Evolutionary conservation across 2,113 vertebrate species (phyloP).

Genomic region (Mungos mungo): DNA sequence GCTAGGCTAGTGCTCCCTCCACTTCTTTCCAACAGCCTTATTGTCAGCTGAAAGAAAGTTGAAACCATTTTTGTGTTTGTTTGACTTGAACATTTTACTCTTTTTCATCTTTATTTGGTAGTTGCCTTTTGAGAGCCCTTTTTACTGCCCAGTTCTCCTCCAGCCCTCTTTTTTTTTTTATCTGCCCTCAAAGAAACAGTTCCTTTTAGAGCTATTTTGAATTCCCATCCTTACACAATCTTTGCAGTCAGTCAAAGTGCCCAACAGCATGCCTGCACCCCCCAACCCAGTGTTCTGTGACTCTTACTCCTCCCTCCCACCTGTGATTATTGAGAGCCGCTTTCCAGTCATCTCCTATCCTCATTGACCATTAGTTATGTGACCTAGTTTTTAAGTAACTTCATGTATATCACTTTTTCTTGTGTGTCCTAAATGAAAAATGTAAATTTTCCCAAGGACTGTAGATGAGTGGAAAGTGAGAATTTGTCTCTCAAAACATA

Average conservation of each 20-base stretch:
- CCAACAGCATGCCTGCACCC: neutral
- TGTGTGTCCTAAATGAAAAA: neutral
- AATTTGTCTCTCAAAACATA: neutral
- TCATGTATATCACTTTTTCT: neutral
- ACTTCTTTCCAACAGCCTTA: too few species aligned
- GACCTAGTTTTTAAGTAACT: neutral
- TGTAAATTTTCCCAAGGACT: neutral
- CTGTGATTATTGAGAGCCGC: accelerated
- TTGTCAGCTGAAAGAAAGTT: neutral
- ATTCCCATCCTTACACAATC: neutral
- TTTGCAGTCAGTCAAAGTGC: neutral
- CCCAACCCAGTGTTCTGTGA: neutral
- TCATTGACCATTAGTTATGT: neutral
- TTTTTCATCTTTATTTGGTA: neutral
- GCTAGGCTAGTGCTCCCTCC: accelerated
- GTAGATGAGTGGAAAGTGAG: neutral
- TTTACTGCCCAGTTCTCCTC: neutral
- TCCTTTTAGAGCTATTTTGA: neutral
- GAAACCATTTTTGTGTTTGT: neutral
- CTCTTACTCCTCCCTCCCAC: too few species aligned
- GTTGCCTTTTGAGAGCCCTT: neutral
- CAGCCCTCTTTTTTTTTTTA: neutral
- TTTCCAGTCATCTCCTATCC: neutral
- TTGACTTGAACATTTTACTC: neutral
- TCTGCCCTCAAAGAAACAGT: neutral